Base-by-base conservation (phyloP, 2,797 vertebrate species). In the Arctocebus calabarensis region DNA sequence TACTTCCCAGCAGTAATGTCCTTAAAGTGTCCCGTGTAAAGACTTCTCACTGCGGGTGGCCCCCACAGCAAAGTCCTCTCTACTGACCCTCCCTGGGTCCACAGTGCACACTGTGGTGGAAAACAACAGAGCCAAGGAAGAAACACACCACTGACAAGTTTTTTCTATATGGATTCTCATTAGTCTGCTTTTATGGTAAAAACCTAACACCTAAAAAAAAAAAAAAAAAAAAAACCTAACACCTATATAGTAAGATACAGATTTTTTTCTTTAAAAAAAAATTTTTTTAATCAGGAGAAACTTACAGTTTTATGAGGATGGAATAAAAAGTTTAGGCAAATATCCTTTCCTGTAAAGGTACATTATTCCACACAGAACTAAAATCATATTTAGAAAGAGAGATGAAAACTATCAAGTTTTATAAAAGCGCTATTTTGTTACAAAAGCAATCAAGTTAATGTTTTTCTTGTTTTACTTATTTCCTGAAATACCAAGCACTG, bases 161-260 rank as follows among this genome's bases (percentile, higher is more conserved):
- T 64, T 37, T 90, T 84, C 23, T 62, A 34, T 68, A n/a, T 7
- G 40, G n/a, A n/a, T 95, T 85, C 57, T 59, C 32, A 87, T 52
- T 23, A 43, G 52, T 37, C 29, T 43, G 32, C 52, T 94, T 82
- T 45, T 85, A 32, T 70, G 64, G 91, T 84, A 59, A 73, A 90
- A 93, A 68, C 7, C 43, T 91, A 94, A 83, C 4, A 81, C 55
- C 74, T 73, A n/a, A n/a, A n/a, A n/a, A n/a, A n/a, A n/a, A n/a
- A n/a, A n/a, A n/a, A n/a, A n/a, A n/a, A n/a, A n/a, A n/a, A 59
- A 73, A 90, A 93, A 68, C 7, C 43, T 91, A 94, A 83, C 4
- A 81, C 55, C 74, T 73, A n/a, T n/a, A 27, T 2, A 61, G 17
- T 81, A 96, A 73, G 19, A 62, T 87, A 22, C 3, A 85, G 34